phyloP scores from a whole-genome alignment of 2,797 vertebrate genomes.

The Odontamblyopus rebecca region DNA sequence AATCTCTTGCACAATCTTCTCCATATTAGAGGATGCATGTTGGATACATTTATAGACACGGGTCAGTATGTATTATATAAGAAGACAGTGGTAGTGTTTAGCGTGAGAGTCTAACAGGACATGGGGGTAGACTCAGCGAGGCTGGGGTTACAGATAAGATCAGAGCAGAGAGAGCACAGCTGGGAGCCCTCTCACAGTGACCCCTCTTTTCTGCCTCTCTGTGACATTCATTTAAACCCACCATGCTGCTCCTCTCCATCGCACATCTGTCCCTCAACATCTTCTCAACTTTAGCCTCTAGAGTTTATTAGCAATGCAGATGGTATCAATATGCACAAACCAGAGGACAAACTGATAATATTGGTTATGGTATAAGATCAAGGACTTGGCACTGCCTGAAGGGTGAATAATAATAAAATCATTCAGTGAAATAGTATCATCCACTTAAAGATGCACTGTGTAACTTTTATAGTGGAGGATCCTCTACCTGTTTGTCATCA shows the following conservation, averaged over 20 bases:
- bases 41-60: conserved; percentile 5
- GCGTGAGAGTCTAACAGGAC: neutral
- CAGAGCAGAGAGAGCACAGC: conserved; percentile 64
- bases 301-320: neutral
- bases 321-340: neutral
- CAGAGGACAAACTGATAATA: neutral
- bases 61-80: neutral
- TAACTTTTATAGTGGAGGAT: neutral
- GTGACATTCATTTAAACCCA: conserved; percentile 61
- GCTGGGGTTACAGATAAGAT: conserved; percentile 67
- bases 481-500: no score
- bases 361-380: neutral
- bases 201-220: conserved; percentile 46
- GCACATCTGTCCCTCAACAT: conserved; percentile 22
- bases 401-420: neutral
- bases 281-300: conserved; percentile 18
- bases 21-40: conserved; percentile 1
- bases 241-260: conserved; percentile 18
- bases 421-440: neutral
- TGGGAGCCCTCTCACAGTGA: conserved; percentile 66
- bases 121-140: conserved; percentile 9
- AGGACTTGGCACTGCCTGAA: neutral
- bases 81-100: conserved; percentile 2
- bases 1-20: conserved; percentile 33
- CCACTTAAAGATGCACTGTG: neutral